These are phyloP conservation scores for Malthinus seriepunctatus DNA, from an alignment of 2,888 invertebrate species.

Conservation along the genomic window DNA sequence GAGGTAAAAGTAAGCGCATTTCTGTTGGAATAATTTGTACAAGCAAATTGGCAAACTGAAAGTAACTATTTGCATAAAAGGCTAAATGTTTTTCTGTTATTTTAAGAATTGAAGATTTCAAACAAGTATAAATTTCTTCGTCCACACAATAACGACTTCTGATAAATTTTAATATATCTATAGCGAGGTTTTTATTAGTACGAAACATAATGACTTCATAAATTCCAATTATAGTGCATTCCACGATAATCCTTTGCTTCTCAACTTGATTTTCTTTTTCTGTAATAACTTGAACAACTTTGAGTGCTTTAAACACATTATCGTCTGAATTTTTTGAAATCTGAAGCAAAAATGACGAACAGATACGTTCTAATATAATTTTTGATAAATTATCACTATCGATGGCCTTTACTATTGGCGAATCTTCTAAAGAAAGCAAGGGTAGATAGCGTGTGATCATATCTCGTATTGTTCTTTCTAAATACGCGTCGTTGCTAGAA, in stretches of 20 bases:
- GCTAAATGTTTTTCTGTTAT: conserved; percentile 55
- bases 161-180: conserved; percentile 43
- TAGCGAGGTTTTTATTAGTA: conserved; percentile 41
- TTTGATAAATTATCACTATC: conserved; percentile 37
- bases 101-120: conserved; percentile 42
- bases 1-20: conserved; percentile 44
- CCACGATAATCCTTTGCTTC: conserved; percentile 32
- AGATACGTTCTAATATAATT: conserved; percentile 47
- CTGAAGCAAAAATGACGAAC: conserved; percentile 43
- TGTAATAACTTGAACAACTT: conserved; percentile 42
- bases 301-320: conserved; percentile 45
- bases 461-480: conserved; percentile 56
- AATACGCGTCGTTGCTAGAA: conserved; percentile 54
- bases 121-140: conserved; percentile 38
- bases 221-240: conserved; percentile 41
- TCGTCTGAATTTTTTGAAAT: conserved; percentile 44
- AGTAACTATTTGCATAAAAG: conserved; percentile 52
- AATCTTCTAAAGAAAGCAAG: conserved; percentile 43
- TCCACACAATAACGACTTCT: conserved; percentile 37
- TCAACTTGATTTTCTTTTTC: conserved; percentile 37
- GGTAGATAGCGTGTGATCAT: conserved; percentile 53
- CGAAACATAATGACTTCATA: conserved; percentile 50
- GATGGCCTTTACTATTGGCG: conserved; percentile 44
- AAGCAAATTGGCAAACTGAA: conserved; percentile 49
- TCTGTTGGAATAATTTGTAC: conserved; percentile 47